phyloP scores from a whole-genome alignment of 2,888 invertebrate species.

The Rotaria sp. region DNA sequence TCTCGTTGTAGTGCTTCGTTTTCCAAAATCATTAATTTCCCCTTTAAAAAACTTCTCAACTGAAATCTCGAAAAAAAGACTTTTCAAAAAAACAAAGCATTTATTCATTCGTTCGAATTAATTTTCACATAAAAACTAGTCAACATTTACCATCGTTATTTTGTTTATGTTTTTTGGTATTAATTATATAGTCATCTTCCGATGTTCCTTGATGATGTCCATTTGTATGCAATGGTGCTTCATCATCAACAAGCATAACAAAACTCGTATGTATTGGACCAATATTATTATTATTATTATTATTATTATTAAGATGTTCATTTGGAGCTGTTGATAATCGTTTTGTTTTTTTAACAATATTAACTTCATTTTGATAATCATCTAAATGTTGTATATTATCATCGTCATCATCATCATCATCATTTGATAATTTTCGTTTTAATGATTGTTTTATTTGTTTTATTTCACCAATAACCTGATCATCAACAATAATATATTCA shows the following conservation, averaged over 20 bases:
- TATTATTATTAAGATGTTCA: background rate
- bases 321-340: background rate
- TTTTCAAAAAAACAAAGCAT: no score
- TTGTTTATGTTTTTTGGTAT: no score
- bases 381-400: background rate
- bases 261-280: background rate
- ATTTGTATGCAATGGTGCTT: background rate
- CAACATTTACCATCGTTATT: no score
- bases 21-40: no score
- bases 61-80: no score
- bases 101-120: no score
- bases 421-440: background rate
- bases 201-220: background rate
- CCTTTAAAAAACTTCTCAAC: no score
- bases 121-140: no score
- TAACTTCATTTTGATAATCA: background rate
- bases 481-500: slow-evolving; percentile 23
- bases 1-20: no score
- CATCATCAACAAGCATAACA: slow-evolving; percentile 16
- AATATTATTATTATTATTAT: background rate
- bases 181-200: background rate
- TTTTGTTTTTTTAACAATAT: slow-evolving; percentile 22
- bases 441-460: background rate
- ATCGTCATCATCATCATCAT: background rate
- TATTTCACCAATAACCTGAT: slow-evolving; percentile 5